These are phyloP conservation scores for Enoplosus armatus DNA, from an alignment of 2,797 vertebrate genomes.

Conservation along the genomic window DNA sequence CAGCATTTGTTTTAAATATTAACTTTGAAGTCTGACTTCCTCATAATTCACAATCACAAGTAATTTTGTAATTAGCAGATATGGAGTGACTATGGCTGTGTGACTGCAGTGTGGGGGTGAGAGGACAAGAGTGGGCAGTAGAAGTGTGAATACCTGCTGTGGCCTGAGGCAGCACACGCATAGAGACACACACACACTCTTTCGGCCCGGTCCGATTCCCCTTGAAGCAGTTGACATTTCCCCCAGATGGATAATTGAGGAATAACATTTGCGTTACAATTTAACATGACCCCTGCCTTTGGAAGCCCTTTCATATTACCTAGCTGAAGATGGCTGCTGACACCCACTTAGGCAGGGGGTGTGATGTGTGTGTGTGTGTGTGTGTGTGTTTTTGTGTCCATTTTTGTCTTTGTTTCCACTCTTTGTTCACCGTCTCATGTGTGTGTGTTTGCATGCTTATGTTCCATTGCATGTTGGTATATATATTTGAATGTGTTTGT, in stretches of 20 bases:
- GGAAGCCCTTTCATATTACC: conserved; percentile 94
- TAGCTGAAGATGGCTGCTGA: conserved; percentile 89
- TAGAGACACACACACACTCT: conserved; percentile 58
- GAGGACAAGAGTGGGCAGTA: conserved; percentile 36
- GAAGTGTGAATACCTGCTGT: conserved; percentile 60
- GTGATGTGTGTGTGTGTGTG: conserved; percentile 25
- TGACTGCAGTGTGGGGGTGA: conserved; percentile 25
- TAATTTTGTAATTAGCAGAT: conserved; percentile 39
- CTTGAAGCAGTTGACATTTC: conserved; percentile 96
- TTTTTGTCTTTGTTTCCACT: conserved; percentile 22
- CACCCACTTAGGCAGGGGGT: conserved; percentile 83
- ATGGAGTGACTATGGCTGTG: conserved; percentile 8
- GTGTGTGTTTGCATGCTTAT: conserved; percentile 30
- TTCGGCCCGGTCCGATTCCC: conserved; percentile 79
- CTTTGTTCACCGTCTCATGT: conserved; percentile 15
- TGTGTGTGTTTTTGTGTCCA: conserved; percentile 9
- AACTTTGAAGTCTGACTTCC: conserved; percentile 23
- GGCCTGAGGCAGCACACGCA: conserved; percentile 63
- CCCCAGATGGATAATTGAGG: conserved; percentile 96
- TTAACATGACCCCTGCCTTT: conserved; percentile 96
- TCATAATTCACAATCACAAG: conserved; percentile 15
- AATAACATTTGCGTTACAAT: conserved; percentile 98
- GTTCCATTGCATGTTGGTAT: conserved; percentile 26
- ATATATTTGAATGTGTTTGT: conserved; percentile 16
- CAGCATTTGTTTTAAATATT: background rate